A percentile compares a stretch with the other conserved stretches of the same genome.
These are phyloP conservation scores for Taeniopygia guttata DNA, from an alignment of 2,797 vertebrate genomes.

Conservation along the genomic window DNA sequence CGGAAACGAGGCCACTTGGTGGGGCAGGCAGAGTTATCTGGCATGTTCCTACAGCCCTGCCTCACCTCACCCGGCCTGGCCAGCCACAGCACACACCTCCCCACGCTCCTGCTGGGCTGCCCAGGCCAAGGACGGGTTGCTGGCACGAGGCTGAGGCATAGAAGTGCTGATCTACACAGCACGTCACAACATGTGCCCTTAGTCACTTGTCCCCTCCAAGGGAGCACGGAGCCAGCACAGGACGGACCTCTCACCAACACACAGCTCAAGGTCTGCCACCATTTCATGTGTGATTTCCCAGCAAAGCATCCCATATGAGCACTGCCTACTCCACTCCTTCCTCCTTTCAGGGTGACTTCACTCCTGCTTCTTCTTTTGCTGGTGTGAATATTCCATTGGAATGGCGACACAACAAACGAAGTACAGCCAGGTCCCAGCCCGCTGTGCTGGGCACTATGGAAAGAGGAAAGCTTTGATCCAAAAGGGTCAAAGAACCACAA, in stretches of 20 bases:
- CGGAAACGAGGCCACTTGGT: not conserved
- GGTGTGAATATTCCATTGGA: not conserved
- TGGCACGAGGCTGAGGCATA: fast-evolving
- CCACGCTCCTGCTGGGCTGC: fast-evolving
- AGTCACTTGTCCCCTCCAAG: not conserved
- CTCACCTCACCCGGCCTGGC: not conserved
- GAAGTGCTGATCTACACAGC: fast-evolving
- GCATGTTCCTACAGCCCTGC: not conserved
- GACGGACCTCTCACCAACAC: not conserved
- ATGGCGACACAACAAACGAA: not conserved
- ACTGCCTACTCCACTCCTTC: not conserved
- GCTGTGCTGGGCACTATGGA: not conserved
- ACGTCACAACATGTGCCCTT: fast-evolving
- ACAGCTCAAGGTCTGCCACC: fast-evolving
- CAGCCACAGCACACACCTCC: not conserved
- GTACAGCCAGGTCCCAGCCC: not conserved
- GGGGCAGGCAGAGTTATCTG: not conserved
- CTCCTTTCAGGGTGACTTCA: not conserved
- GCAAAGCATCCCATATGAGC: fast-evolving
- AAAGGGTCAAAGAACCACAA: not conserved
- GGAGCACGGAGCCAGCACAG: not conserved
- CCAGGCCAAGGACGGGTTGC: fast-evolving
- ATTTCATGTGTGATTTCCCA: not conserved
- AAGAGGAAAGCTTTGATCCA: not conserved
- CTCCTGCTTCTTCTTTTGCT: not conserved